Conservation (phyloP, 1,140 invertebrate genomes). For the Drosophila sp. region DNA sequence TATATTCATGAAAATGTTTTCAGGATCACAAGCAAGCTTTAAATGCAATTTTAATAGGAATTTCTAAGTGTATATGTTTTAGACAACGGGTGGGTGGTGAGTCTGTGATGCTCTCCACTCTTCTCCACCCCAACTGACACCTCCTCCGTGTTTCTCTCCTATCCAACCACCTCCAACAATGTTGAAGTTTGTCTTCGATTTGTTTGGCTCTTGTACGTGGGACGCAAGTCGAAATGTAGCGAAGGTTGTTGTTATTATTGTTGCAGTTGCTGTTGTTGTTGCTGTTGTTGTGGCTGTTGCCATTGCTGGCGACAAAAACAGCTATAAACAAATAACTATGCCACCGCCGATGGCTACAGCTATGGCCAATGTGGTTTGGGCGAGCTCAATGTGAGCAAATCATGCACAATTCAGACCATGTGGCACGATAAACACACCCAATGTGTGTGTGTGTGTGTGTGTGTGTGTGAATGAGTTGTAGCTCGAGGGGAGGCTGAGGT, state of each 20-base stretch:
- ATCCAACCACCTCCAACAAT: constrained; percentile 27
- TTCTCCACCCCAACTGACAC: constrained; percentile 28
- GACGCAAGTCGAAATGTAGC: constrained; percentile 51
- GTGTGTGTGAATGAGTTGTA: constrained; percentile 18
- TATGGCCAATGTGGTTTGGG: constrained; percentile 38
- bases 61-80: constrained; percentile 54
- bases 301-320: constrained; percentile 44
- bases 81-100: constrained; percentile 56
- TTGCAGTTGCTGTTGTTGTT: constrained; percentile 7
- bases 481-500: constrained; percentile 6
- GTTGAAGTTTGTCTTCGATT: constrained; percentile 76
- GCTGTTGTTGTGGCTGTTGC: neutral
- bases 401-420: constrained; percentile 51
- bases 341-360: constrained; percentile 45
- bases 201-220: constrained; percentile 73
- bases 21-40: neutral
- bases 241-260: constrained; percentile 31
- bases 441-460: constrained; percentile 25
- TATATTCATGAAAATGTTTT: neutral
- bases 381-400: constrained; percentile 55
- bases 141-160: neutral
- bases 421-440: constrained; percentile 41
- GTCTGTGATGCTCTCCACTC: neutral
- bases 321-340: constrained; percentile 54
- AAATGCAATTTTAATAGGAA: constrained; percentile 49